Base-by-base conservation (phyloP, 2,113 vertebrate species). In the Oncorhynchus kisutch region DNA sequence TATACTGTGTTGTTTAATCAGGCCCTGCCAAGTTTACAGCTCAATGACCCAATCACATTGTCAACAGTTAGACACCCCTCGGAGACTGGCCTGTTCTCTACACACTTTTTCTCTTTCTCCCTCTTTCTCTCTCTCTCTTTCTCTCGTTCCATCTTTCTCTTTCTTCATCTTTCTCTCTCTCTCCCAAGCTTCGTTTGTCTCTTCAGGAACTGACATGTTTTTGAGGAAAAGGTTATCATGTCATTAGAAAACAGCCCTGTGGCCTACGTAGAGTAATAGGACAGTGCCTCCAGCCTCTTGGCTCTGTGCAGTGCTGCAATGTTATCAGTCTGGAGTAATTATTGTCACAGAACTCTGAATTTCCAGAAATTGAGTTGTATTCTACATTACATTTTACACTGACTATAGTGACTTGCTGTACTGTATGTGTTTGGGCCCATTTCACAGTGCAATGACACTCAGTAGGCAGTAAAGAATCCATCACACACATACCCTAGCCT, bases 301-400 rank as follows among this genome's bases (percentile, higher is more conserved):
- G 72, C 83, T 85, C 88, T 84, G 82, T 78, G 83, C 86, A 75
- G 73, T 45, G 39, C 81, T 86, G 84, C 88, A 90, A 89, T 88
- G 87, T 89, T 90, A 91, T 90, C 89, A 85, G 88, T 90, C 91
- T 73, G 80, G 82, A 84, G 87, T 90, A 90, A 90, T 92, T 91
- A 90, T 88, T 84, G 87, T 92, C 90, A 92, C 69, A 74, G 70
- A 20, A 70, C 82, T 45, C 39, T 45, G 39, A 45, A 45, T 11
- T 45, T 45, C 70, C 31, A 24, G 39, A 78, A 78, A 84, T 86
- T 78, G 84, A 45, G 39, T 45, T 45, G 9, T 12, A 45, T 45
- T 45, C 8, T 45, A 45, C 39, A 11, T 45, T 45, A 11, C 39
- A 45, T 45, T 45, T 45, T 72, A 75, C 85, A 80, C 78, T 70